phyloP scores from a whole-genome alignment of 2,113 vertebrate genomes.

The Formicarius rufipectus region DNA sequence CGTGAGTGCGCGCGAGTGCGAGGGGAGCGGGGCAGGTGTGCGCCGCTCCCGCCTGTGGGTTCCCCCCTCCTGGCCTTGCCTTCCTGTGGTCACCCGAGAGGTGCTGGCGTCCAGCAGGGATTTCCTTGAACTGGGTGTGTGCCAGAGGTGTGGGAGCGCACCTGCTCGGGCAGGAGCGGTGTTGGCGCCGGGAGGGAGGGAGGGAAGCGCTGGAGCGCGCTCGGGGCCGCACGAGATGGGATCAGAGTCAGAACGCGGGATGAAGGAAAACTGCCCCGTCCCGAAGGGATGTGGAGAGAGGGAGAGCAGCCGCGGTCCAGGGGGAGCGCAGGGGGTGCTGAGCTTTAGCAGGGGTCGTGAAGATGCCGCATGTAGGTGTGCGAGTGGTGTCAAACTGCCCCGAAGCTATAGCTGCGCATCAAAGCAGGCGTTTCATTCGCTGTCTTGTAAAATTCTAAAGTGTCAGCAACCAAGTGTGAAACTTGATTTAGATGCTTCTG shows the following conservation, averaged over 20 bases:
- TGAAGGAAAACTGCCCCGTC: background rate
- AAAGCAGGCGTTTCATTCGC: background rate
- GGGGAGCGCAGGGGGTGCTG: background rate
- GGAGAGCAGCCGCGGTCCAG: background rate
- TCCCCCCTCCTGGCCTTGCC: background rate
- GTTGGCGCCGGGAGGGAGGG: background rate
- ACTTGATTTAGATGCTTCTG: background rate
- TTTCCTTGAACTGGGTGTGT: accelerated
- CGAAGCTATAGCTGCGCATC: accelerated
- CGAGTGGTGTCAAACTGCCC: accelerated
- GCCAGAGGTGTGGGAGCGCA: too few species aligned
- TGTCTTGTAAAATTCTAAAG: background rate
- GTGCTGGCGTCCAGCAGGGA: background rate
- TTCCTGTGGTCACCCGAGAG: background rate
- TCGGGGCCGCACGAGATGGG: too few species aligned
- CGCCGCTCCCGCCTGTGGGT: background rate
- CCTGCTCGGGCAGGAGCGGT: accelerated
- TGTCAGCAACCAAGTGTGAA: accelerated
- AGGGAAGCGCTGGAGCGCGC: background rate
- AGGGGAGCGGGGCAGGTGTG: background rate
- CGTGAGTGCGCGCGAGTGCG: slow-evolving; percentile 25
- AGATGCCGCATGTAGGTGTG: accelerated
- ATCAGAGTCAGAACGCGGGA: background rate
- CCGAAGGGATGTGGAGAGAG: background rate
- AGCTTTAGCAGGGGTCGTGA: background rate